Evolutionary conservation across 2,113 vertebrate species (phyloP).

Genomic region (Lontra canadensis): DNA sequence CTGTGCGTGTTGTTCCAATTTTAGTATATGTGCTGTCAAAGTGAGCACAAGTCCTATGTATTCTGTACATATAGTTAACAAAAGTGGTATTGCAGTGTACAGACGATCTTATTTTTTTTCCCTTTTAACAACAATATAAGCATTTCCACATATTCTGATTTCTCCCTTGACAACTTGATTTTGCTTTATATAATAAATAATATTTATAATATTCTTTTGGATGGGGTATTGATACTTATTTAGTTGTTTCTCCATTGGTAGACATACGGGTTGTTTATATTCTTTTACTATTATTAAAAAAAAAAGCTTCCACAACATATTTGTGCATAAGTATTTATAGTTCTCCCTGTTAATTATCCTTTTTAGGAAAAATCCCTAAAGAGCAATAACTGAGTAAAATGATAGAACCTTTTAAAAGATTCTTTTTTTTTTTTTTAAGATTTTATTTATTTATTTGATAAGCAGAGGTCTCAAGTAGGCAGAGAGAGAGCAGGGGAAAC

Average conservation of each 20-base stretch:
- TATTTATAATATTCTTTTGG: neutral
- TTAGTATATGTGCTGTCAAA: too few species aligned
- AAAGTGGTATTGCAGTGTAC: neutral
- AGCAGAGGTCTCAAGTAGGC: too few species aligned
- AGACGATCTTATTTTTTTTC: neutral
- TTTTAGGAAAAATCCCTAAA: neutral
- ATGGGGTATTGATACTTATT: neutral
- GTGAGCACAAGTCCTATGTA: neutral
- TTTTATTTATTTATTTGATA: too few species aligned
- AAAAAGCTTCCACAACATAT: neutral
- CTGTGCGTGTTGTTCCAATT: neutral
- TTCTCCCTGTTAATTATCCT: neutral
- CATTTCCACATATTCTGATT: neutral
- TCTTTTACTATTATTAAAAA: neutral
- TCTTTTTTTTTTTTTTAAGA: neutral
- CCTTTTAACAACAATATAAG: neutral
- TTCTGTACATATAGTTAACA: neutral
- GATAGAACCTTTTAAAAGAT: neutral
- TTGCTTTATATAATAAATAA: neutral
- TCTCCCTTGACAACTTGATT: neutral
- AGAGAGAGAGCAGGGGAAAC: too few species aligned
- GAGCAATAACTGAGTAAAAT: neutral
- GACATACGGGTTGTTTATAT: neutral
- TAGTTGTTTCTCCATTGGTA: neutral
- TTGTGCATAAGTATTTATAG: neutral